Conservation (phyloP, 2,113 vertebrate genomes). For the Lepisosteus osseus region DNA sequence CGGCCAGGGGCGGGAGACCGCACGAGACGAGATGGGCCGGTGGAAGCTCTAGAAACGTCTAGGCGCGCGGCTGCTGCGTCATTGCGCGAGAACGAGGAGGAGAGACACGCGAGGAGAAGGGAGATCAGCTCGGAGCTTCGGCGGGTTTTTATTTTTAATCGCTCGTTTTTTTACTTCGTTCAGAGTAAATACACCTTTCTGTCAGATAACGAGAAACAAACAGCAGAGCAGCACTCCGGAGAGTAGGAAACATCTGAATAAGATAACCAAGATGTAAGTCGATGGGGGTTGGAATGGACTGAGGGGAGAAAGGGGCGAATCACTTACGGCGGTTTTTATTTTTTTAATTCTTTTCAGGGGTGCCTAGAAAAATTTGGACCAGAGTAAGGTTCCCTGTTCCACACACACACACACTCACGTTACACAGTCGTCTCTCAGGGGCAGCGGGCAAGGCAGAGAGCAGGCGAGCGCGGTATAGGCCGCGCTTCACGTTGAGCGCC, state of each 20-base stretch:
- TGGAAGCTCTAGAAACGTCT: slow-evolving; percentile 60
- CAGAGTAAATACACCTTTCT: background rate
- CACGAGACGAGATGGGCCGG: background rate
- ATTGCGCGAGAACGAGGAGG: slow-evolving; percentile 32
- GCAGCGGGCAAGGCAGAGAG: too few relatives aligned
- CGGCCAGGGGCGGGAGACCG: slow-evolving; percentile 31
- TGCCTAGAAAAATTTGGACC: too few relatives aligned
- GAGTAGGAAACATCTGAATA: slow-evolving; percentile 5
- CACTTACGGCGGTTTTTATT: too few relatives aligned
- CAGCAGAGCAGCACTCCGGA: background rate
- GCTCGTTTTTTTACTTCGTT: background rate
- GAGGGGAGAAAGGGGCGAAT: background rate
- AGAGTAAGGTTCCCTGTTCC: too few relatives aligned
- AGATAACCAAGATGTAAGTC: slow-evolving; percentile 24
- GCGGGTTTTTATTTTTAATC: background rate
- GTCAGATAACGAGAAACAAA: background rate
- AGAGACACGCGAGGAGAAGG: slow-evolving; percentile 32
- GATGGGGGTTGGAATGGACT: background rate
- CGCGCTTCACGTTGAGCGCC: too few relatives aligned
- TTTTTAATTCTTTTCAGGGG: too few relatives aligned
- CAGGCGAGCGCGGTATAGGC: too few relatives aligned
- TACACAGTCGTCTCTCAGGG: too few relatives aligned
- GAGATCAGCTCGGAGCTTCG: background rate
- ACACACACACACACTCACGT: too few relatives aligned
- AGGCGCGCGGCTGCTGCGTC: slow-evolving; percentile 39